A percentile compares a stretch with the other conserved stretches of the same genome.
These are phyloP conservation scores for Pachycephus smyrnensis DNA, from an alignment of 2,888 invertebrate genomes.

Conservation along the genomic window DNA sequence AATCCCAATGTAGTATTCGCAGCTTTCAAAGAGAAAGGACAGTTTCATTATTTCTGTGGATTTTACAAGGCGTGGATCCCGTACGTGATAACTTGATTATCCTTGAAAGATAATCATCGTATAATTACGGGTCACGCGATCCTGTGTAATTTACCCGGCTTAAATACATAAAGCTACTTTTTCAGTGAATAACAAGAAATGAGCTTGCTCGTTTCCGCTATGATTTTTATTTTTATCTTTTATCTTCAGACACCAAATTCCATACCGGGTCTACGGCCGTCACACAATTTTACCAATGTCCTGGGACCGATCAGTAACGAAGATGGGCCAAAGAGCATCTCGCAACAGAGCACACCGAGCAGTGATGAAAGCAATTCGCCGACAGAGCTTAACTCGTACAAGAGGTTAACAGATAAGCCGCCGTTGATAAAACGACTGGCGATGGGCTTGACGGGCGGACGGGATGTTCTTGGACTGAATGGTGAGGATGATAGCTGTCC, in stretches of 20 bases:
- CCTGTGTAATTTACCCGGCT: not conserved
- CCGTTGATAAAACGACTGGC: conserved; percentile 83
- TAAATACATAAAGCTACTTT: not conserved
- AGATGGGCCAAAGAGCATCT: conserved; percentile 63
- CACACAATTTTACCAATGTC: conserved; percentile 71
- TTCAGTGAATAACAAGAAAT: not conserved
- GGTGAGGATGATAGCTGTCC: conserved; percentile 81
- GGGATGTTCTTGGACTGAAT: conserved; percentile 66
- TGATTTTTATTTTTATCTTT: conserved; percentile 3
- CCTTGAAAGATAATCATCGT: not conserved
- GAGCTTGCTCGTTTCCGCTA: not conserved
- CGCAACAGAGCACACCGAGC: conserved; percentile 73
- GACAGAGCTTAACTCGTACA: conserved; percentile 87
- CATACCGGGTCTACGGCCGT: conserved; percentile 76
- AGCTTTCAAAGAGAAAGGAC: not conserved
- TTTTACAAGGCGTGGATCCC: not conserved
- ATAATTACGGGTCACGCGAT: not conserved
- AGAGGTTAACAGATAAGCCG: conserved; percentile 84
- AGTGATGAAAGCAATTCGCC: conserved; percentile 91
- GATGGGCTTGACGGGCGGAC: conserved; percentile 75
- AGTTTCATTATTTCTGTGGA: not conserved
- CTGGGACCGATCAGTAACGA: conserved; percentile 64
- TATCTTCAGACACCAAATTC: conserved; percentile 71
- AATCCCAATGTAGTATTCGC: not conserved
- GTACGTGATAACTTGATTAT: not conserved